Evolutionary conservation across 53 echinoderm and acorn worm genomes (phyloP).

Genomic region (Temnopleurus reevesii): DNA sequence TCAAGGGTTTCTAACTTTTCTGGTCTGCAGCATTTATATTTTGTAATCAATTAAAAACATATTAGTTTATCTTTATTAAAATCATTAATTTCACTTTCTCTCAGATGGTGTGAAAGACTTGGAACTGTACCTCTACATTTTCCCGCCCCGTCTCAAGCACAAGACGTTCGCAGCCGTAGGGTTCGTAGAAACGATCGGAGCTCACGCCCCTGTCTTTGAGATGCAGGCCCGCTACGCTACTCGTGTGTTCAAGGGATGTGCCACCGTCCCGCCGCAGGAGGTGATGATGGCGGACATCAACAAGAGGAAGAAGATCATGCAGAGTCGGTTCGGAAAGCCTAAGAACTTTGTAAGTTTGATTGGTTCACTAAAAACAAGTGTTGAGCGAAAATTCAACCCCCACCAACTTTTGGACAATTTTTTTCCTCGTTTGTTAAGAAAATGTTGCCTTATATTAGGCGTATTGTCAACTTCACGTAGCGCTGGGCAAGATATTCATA

Average conservation of each 20-base stretch:
- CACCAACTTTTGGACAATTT: too few relatives aligned
- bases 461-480: too few relatives aligned
- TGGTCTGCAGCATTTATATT: too few relatives aligned
- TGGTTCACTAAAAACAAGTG: too few relatives aligned
- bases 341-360: conserved; percentile 93
- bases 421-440: too few relatives aligned
- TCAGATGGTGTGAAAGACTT: conserved; percentile 80
- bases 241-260: conserved; percentile 70
- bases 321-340: conserved; percentile 74
- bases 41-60: too few relatives aligned
- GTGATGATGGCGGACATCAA: conserved; percentile 68
- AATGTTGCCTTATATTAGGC: too few relatives aligned
- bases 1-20: too few relatives aligned
- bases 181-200: conserved; percentile 78
- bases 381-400: too few relatives aligned
- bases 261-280: conserved; percentile 62
- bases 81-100: not conserved
- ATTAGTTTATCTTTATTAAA: too few relatives aligned
- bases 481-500: too few relatives aligned
- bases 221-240: conserved; percentile 87
- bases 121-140: conserved; percentile 85
- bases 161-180: conserved; percentile 88
- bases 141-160: conserved; percentile 80
- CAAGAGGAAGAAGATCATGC: conserved; percentile 56
- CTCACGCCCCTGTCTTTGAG: conserved; percentile 87